A percentile compares a stretch with the other conserved stretches of the same genome.
These are phyloP conservation scores for Torymus auratus DNA, from an alignment of 2,888 invertebrate genomes.

Conservation along the genomic window DNA sequence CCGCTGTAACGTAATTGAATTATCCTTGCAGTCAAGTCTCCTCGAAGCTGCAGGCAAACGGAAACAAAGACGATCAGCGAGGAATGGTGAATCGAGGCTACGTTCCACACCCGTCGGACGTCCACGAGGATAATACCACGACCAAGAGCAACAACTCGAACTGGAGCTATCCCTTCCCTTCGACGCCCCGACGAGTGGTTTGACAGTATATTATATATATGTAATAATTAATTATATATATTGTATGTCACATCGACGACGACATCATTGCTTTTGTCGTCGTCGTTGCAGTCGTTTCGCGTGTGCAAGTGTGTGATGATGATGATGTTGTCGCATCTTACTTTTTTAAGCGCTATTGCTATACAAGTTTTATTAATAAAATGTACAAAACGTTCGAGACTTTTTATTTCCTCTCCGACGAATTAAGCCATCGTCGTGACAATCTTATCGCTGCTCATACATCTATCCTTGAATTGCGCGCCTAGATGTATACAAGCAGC, in stretches of 20 bases:
- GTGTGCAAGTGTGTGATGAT: neutral
- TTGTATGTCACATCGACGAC: too few species aligned
- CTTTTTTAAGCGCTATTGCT: slow-evolving; percentile 21
- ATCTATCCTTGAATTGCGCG: too few species aligned
- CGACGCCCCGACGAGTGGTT: slow-evolving; percentile 67
- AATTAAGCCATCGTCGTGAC: too few species aligned
- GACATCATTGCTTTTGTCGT: neutral
- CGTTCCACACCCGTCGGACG: slow-evolving; percentile 67
- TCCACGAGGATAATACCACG: slow-evolving; percentile 63
- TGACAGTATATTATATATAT: slow-evolving; percentile 32
- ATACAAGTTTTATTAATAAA: slow-evolving; percentile 48
- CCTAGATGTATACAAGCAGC: too few species aligned
- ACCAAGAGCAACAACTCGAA: slow-evolving; percentile 63
- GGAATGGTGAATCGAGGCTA: slow-evolving; percentile 73
- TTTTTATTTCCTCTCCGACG: too few species aligned
- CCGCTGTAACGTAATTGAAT: neutral
- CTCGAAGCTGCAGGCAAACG: slow-evolving; percentile 68
- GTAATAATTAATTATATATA: too few species aligned
- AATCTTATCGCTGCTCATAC: too few species aligned
- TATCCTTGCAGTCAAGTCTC: slow-evolving; percentile 68
- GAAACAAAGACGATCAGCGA: slow-evolving; percentile 65
- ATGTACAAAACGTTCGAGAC: slow-evolving; percentile 3
- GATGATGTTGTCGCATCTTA: neutral
- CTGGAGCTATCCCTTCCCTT: slow-evolving; percentile 74
- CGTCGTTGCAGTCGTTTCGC: neutral